Percentiles rank a stretch among this genome's conserved stretches.
These are phyloP conservation scores for Thalassaphorura encarpata DNA, from an alignment of 1,140 invertebrate species.

Conservation along the genomic window DNA sequence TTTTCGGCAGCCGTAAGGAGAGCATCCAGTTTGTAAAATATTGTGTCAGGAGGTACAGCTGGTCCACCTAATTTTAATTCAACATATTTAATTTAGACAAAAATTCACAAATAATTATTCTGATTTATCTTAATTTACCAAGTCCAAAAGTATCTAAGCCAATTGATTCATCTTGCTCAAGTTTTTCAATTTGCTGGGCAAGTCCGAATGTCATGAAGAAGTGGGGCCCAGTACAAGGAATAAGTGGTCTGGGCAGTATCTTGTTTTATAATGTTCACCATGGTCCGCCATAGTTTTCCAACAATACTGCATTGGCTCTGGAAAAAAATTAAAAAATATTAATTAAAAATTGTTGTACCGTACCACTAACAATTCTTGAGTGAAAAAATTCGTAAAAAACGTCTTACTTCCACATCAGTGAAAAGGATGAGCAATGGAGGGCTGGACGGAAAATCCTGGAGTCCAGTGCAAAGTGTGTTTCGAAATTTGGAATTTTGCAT, in stretches of 20 bases:
- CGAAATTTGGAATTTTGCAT: conserved; percentile 27
- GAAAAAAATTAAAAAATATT: conserved; percentile 3
- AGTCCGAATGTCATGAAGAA: conserved; percentile 29
- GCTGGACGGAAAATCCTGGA: conserved; percentile 28
- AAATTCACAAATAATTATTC: no score
- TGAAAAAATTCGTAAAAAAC: neutral
- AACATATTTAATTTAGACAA: neutral
- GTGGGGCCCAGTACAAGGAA: conserved; percentile 23
- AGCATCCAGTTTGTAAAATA: conserved; percentile 31
- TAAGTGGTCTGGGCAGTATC: conserved; percentile 2
- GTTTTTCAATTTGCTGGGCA: conserved; percentile 23
- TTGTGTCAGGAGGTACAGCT: conserved; percentile 29
- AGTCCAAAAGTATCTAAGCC: conserved; percentile 25
- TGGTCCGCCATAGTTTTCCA: conserved; percentile 27
- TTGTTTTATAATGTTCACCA: conserved; percentile 24
- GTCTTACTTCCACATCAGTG: conserved; percentile 25
- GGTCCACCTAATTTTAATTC: conserved; percentile 21
- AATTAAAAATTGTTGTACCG: neutral
- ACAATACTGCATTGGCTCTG: conserved; percentile 30
- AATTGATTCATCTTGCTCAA: conserved; percentile 25
- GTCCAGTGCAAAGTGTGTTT: conserved; percentile 12
- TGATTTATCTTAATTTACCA: no score
- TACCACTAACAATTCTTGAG: neutral
- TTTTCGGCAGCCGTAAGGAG: conserved; percentile 22
- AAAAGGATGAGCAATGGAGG: conserved; percentile 26